Base-by-base conservation (phyloP, 1,140 invertebrate genomes). In the Portunus trituberculatus region DNA sequence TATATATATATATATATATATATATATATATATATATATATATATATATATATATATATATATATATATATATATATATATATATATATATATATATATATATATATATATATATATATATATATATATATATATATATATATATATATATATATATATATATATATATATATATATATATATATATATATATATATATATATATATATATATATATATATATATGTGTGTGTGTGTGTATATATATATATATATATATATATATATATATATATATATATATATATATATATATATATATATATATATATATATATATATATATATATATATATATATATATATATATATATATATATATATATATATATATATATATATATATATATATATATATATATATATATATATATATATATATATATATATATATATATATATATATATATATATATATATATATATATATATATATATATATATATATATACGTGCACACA, bases 41-140 rank as follows among this genome's bases (percentile, higher is more conserved):
- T 28, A 28, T 20, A 28, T 25, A 82, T 0, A 25, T 1, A 28
- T 1, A 20, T n/a, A 87, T 87, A 87, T 87, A 87, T 87, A 87
- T 87, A 87, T 87, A 87, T 87, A 87, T 87, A 87, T 87, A 87
- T 87, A 87, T 87, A 87, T 87, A 87, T 86, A 86, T 86, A 86
- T 86, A 86, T 86, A 28, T 28, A 28, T 20, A 28, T 25, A 82
- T 0, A 25, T 1, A 28, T 1, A 20, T n/a, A 87, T 87, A 87
- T 87, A 87, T 87, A 87, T 87, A 87, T 87, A 87, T 87, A 87
- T 87, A 87, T 87, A 87, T 87, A 87, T 87, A 87, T 87, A 87
- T 86, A 86, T 86, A 86, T 86, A 86, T 86, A 28, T 28, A 28
- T 20, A 28, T 25, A 82, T 0, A 25, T 1, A 28, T 1, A 20